Conservation (phyloP, 2,113 vertebrate genomes). For the Hemiprocne comata region DNA sequence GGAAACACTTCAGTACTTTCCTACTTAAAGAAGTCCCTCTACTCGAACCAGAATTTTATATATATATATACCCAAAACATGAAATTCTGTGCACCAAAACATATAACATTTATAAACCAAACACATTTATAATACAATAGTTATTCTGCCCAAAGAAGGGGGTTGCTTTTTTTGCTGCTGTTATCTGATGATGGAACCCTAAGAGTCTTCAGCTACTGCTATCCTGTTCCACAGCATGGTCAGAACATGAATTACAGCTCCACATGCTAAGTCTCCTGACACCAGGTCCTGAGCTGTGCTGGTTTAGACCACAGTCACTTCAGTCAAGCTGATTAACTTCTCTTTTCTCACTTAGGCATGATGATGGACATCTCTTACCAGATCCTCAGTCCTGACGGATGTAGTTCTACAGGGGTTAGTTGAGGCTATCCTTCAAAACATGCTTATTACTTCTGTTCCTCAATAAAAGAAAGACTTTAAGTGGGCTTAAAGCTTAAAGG, state of each 20-base stretch:
- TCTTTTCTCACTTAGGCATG: not conserved
- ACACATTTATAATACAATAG: not conserved
- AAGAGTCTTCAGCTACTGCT: not conserved
- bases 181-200: not conserved
- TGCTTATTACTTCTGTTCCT: not conserved
- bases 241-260: not conserved
- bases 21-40: not conserved
- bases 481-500: slow-evolving; percentile 8
- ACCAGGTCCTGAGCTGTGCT: not conserved
- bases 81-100: not conserved
- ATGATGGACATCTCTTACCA: not conserved
- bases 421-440: not conserved
- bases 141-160: not conserved
- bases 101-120: too few relatives aligned
- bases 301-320: not conserved
- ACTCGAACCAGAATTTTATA: not conserved
- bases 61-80: not conserved
- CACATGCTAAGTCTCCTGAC: not conserved
- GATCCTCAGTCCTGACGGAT: not conserved
- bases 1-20: not conserved
- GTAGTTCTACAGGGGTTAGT: not conserved
- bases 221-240: not conserved
- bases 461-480: not conserved
- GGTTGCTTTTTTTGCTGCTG: not conserved
- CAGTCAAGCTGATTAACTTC: not conserved